Conservation (phyloP, 2,797 vertebrate genomes). For the Sparidentex hasta region DNA sequence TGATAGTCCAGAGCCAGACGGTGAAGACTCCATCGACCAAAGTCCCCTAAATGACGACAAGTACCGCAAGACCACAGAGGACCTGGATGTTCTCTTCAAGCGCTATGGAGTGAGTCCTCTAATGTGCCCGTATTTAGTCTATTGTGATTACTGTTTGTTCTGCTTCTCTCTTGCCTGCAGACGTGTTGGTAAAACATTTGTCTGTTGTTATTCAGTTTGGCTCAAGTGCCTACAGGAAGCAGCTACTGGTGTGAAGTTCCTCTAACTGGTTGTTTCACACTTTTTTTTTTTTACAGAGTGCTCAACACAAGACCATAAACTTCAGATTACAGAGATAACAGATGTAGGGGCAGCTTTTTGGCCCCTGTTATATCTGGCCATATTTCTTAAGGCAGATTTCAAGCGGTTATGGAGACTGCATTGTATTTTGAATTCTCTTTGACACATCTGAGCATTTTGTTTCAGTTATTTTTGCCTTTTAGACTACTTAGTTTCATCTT, state of each 20-base stretch:
- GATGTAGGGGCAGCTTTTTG: not conserved
- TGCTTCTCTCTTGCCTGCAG: not conserved
- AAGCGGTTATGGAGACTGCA: not conserved
- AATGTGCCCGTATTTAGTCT: not conserved
- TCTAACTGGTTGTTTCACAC: slow-evolving; percentile 36
- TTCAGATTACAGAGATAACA: not conserved
- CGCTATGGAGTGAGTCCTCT: slow-evolving; percentile 92
- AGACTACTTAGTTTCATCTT: not conserved
- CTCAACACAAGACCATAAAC: slow-evolving; percentile 30
- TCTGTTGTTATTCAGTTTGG: slow-evolving; percentile 32
- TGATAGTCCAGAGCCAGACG: slow-evolving; percentile 98
- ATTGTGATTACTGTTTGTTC: not conserved
- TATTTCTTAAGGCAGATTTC: not conserved
- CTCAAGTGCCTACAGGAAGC: slow-evolving; percentile 43
- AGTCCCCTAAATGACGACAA: slow-evolving; percentile 98
- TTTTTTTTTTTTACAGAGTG: not conserved
- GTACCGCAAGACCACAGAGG: slow-evolving; percentile 94
- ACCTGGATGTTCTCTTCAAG: slow-evolving; percentile 98
- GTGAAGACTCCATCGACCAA: slow-evolving; percentile 98
- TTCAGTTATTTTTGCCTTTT: not conserved
- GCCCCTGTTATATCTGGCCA: not conserved
- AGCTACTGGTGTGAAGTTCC: slow-evolving; percentile 48
- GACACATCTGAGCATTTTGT: not conserved
- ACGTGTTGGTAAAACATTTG: slow-evolving; percentile 24
- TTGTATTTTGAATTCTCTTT: not conserved